A percentile compares a stretch with the other conserved stretches of the same genome.
phyloP scores from a whole-genome alignment of 2,888 invertebrate genomes.

The Sesia apiformis region DNA sequence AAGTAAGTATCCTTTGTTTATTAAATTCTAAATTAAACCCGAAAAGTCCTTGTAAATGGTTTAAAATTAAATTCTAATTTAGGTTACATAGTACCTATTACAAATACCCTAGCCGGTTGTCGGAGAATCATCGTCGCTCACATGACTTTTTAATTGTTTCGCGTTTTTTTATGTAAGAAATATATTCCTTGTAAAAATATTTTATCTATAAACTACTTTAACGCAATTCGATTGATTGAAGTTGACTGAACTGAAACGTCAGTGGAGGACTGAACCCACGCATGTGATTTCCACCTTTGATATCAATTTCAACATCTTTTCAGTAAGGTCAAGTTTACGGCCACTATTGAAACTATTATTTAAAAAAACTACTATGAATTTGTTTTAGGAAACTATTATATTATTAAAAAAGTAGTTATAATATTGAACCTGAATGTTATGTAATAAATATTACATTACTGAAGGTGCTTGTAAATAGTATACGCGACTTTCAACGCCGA shows the following conservation, averaged over 20 bases:
- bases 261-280: conserved; percentile 15
- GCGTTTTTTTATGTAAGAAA: not conserved
- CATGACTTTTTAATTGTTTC: not conserved
- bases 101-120: not conserved
- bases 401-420: not conserved
- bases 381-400: not conserved
- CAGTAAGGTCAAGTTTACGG: conserved; percentile 63
- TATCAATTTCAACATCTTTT: conserved; percentile 30
- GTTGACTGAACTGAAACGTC: conserved; percentile 17
- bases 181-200: not conserved
- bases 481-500: conserved; percentile 30
- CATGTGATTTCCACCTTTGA: conserved; percentile 44
- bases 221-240: conserved; percentile 2
- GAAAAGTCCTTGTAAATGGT: too few species aligned
- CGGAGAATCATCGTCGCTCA: not conserved
- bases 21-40: not conserved
- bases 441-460: not conserved
- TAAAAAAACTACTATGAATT: not conserved
- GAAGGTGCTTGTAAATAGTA: conserved; percentile 36
- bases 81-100: not conserved
- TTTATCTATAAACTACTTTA: too few species aligned
- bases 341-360: conserved; percentile 8
- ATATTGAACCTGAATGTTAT: not conserved
- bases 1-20: not conserved
- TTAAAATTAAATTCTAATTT: not conserved